Evolutionary conservation across 2,113 vertebrate genomes (phyloP).

Genomic region (Coryphaenoides rupestris): DNA sequence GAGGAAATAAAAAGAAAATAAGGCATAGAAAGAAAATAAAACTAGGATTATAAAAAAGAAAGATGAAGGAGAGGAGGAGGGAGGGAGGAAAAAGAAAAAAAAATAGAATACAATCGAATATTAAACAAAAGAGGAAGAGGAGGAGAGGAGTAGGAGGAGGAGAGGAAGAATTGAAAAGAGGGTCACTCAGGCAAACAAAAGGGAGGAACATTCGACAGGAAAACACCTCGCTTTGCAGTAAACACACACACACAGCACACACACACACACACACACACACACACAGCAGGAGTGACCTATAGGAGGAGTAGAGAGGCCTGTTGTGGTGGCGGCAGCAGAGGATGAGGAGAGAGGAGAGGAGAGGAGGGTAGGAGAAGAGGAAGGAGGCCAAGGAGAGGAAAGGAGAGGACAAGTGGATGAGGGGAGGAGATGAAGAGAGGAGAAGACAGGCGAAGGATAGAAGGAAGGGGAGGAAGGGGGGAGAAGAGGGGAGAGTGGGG

Average conservation of each 20-base stretch:
- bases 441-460: background rate
- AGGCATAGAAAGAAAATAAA: background rate
- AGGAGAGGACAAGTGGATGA: background rate
- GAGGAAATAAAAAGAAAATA: background rate
- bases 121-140: background rate
- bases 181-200: background rate
- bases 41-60: background rate
- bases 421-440: background rate
- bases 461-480: background rate
- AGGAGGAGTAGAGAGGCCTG: background rate
- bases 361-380: background rate
- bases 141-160: background rate
- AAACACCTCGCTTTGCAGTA: background rate
- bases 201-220: background rate
- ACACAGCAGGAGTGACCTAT: too few relatives aligned
- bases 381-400: background rate
- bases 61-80: background rate
- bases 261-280: background rate
- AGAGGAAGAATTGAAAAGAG: background rate
- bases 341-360: background rate
- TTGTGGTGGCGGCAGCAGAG: background rate
- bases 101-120: too few relatives aligned
- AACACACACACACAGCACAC: background rate
- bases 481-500: background rate
- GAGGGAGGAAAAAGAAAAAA: background rate